Percentiles rank a stretch among this genome's conserved stretches.
These are phyloP conservation scores for Semnornis frantzii DNA, from an alignment of 2,113 vertebrate genomes.

Conservation along the genomic window DNA sequence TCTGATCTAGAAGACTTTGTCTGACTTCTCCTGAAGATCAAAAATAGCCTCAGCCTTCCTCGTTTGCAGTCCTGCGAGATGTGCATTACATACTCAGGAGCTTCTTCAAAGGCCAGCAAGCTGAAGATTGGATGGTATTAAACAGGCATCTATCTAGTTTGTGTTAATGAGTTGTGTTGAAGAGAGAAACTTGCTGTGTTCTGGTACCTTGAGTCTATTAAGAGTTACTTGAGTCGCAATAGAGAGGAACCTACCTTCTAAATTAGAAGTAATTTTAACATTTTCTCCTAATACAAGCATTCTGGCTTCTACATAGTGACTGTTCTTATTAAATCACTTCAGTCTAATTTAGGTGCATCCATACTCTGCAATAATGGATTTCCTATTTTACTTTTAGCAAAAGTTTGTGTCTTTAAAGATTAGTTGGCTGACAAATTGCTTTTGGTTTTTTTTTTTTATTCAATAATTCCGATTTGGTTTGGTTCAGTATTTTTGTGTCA, in stretches of 20 bases:
- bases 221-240: background rate
- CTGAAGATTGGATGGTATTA: background rate
- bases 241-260: background rate
- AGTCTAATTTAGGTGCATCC: background rate
- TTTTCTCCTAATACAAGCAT: background rate
- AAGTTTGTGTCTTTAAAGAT: background rate
- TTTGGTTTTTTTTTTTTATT: background rate
- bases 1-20: background rate
- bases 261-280: background rate
- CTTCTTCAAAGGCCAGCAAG: background rate
- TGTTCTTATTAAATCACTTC: background rate
- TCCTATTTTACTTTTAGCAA: background rate
- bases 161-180: background rate
- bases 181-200: background rate
- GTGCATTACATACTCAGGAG: background rate
- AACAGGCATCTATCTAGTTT: background rate
- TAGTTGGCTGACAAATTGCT: background rate
- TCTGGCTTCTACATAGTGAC: background rate
- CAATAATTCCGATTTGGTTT: background rate
- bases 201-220: background rate
- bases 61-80: background rate
- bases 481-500: background rate
- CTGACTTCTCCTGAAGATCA: background rate
- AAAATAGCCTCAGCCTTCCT: background rate
- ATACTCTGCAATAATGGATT: background rate